These are phyloP conservation scores for Campoplex nolae DNA, from an alignment of 2,888 invertebrate species.

Conservation along the genomic window DNA sequence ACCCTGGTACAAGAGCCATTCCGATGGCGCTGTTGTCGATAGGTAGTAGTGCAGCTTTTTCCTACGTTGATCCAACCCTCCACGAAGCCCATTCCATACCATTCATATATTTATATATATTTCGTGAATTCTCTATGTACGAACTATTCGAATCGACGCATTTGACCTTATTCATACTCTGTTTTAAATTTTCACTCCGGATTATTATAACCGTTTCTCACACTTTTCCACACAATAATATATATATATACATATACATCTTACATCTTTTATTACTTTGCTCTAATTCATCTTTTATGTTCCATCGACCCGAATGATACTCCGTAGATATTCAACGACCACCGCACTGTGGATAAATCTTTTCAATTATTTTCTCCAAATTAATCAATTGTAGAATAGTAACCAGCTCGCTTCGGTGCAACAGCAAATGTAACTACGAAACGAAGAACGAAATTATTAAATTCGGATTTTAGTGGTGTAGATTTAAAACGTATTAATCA, in stretches of 20 bases:
- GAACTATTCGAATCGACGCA: background rate
- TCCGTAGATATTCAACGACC: background rate
- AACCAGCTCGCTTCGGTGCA: background rate
- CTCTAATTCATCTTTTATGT: conserved; percentile 1
- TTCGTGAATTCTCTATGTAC: background rate
- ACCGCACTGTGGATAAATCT: background rate
- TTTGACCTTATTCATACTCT: conserved; percentile 34
- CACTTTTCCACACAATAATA: background rate
- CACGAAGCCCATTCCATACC: background rate
- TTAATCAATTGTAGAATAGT: background rate
- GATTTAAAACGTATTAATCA: background rate
- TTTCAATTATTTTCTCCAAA: background rate
- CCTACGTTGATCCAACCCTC: conserved; percentile 30
- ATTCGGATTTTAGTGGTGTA: background rate
- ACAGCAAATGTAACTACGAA: background rate
- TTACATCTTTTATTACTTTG: background rate
- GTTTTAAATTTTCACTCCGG: conserved; percentile 19
- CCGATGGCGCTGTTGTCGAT: conserved; percentile 31
- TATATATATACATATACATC: background rate
- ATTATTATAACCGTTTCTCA: conserved; percentile 38
- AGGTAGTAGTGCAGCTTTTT: conserved; percentile 39
- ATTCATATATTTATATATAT: conserved; percentile 4
- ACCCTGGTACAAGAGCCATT: conserved; percentile 50
- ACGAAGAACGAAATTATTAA: background rate
- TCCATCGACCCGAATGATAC: background rate